Evolutionary conservation across 2,113 vertebrate genomes (phyloP), one percentile per base, ranked within the genome.

Genomic region (Cervus canadensis): DNA sequence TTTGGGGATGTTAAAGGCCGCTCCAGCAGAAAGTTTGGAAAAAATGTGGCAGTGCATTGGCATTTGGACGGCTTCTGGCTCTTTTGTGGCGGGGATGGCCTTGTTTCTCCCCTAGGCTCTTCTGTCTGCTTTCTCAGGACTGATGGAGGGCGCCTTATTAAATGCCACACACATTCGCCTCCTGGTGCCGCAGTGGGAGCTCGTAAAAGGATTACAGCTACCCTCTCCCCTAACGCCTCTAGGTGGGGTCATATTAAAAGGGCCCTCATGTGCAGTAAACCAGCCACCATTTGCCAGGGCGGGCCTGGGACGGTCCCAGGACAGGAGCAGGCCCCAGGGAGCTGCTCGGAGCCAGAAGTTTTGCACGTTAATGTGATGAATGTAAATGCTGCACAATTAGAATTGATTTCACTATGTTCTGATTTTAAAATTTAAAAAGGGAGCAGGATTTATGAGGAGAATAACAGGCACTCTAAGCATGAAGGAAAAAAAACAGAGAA

Each of bases 41-140:
- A 98, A 98, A 98, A 97, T 94, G 95, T 94, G 98, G 97, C 95
- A 95, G 45, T 0, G 90, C 57, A 2, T 56, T 94, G 98, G 97
- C 98, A 95, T 97, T 96, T 96, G 98, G 95, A 98, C 96, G 96
- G 96, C 96, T 96, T 98, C 95, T 95, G 95, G 91, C 91, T 98
- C 98, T 25, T 84, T 95, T 98, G 97, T 98, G 95, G 81, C 67
- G 59, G 95, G 93, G 97, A 93, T 33, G 78, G 95, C 33, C 82
- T 86, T 91, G 95, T 89, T 95, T 97, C 76, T 93, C 92, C 50
- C 71, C 94, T 36, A 52, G 97, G 96, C 19, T 13, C 96, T 62
- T 33, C 92, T 67, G 96, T 0, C 0, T 89, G 87, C 71, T 92
- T 98, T 97, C 95, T 92, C 5, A n/a, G 95, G 98, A 96, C 64